Conservation (phyloP, 2,113 vertebrate genomes). For the Seriola aureovittata region DNA sequence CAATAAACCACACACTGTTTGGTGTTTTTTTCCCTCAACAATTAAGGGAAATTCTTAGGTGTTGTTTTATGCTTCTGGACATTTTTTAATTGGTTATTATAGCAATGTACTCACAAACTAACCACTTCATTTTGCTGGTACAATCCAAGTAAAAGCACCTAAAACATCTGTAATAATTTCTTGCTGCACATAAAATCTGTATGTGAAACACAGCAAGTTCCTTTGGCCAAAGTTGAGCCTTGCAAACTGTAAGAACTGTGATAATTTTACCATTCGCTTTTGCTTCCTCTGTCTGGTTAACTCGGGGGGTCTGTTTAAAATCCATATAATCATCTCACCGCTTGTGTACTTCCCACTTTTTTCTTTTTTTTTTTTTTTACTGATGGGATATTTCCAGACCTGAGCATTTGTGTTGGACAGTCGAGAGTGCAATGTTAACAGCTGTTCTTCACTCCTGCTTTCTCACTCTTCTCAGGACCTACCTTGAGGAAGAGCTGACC, state of each 20-base stretch:
- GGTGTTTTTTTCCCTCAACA: neutral
- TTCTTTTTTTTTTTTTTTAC: neutral
- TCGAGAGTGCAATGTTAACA: neutral
- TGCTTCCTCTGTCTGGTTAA: neutral
- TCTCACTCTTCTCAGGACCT: conserved; percentile 84
- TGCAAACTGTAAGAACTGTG: neutral
- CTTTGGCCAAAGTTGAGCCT: neutral
- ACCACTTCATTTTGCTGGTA: neutral
- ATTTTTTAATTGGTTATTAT: no score
- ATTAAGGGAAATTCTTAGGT: no score
- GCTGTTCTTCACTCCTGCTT: conserved; percentile 13
- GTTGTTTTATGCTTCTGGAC: no score
- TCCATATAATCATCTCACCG: neutral
- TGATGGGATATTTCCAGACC: neutral
- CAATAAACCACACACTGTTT: no score
- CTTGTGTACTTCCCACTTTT: neutral
- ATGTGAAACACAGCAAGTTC: neutral
- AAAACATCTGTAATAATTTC: neutral
- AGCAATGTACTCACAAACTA: neutral
- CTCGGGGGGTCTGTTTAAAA: neutral
- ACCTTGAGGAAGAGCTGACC: conserved; percentile 95
- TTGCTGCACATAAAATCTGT: neutral
- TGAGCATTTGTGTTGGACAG: neutral
- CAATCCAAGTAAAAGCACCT: neutral
- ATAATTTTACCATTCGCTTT: neutral